These are phyloP conservation scores for Melanotaenia maccullochi DNA, from an alignment of 2,797 vertebrate species.

Conservation along the genomic window DNA sequence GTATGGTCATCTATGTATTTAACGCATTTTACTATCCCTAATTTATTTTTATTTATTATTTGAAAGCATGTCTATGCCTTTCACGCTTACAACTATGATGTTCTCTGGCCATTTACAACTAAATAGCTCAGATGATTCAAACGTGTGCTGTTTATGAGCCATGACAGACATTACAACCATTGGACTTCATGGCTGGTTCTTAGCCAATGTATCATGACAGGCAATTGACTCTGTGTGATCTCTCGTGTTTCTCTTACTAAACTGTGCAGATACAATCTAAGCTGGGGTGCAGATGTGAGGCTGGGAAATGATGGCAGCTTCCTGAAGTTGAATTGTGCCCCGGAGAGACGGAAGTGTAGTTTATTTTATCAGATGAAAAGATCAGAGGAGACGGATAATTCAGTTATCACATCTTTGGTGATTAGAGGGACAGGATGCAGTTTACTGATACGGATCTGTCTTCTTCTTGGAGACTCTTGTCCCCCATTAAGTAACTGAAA, in stretches of 20 bases:
- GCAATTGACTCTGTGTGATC: constrained; percentile 74
- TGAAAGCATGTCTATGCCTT: constrained; percentile 42
- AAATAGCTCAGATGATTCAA: constrained; percentile 42
- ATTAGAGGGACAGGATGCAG: constrained; percentile 75
- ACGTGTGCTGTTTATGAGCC: constrained; percentile 60
- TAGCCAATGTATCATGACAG: constrained; percentile 68
- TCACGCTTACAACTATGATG: constrained; percentile 32
- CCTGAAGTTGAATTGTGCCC: constrained; percentile 76
- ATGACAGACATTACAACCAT: constrained; percentile 61
- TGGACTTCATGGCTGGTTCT: constrained; percentile 56
- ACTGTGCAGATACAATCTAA: constrained; percentile 74
- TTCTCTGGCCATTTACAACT: constrained; percentile 43
- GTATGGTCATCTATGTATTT: background rate
- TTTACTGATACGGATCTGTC: constrained; percentile 74
- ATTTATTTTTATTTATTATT: constrained; percentile 11
- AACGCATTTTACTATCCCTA: background rate
- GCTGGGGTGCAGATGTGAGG: constrained; percentile 66
- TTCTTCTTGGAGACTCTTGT: constrained; percentile 57
- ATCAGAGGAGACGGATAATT: constrained; percentile 82
- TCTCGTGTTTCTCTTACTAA: constrained; percentile 61
- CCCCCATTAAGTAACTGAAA: constrained; percentile 53
- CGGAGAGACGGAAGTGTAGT: constrained; percentile 71
- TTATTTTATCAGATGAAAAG: constrained; percentile 75
- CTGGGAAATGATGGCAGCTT: constrained; percentile 74
- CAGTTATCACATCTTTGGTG: constrained; percentile 79